Evolutionary conservation across 2,113 vertebrate genomes (phyloP).

Genomic region (Columba janthina): DNA sequence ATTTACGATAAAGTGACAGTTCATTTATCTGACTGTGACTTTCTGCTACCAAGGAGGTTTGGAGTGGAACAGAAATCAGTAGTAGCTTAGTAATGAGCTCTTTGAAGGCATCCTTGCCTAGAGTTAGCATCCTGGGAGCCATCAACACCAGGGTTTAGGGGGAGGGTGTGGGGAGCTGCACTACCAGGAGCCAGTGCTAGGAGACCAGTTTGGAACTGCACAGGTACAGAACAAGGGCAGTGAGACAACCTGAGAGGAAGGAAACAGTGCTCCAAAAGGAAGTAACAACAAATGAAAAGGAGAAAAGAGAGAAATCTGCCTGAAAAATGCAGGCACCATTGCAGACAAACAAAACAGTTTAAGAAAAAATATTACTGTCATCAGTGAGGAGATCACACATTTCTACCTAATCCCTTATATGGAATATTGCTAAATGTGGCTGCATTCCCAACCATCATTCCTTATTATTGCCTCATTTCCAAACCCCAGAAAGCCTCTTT

Average conservation of each 20-base stretch:
- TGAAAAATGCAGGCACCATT: not conserved
- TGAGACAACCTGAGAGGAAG: accelerated
- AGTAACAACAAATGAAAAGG: not conserved
- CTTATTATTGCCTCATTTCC: not conserved
- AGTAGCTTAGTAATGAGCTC: not conserved
- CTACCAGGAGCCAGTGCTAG: not conserved
- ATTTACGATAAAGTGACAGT: not conserved
- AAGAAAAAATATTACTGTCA: not conserved
- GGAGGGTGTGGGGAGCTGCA: not conserved
- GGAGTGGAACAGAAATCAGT: not conserved
- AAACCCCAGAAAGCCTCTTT: not conserved
- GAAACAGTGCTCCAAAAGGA: not conserved
- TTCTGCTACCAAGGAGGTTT: not conserved
- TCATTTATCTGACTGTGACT: not conserved
- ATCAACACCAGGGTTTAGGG: not conserved
- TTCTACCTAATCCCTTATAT: not conserved
- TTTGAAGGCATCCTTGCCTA: not conserved
- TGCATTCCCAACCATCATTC: not conserved
- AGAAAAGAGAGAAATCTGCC: not conserved
- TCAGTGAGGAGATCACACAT: not conserved
- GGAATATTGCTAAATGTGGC: not conserved
- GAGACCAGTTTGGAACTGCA: not conserved
- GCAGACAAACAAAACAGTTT: not conserved
- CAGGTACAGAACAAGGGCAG: not conserved
- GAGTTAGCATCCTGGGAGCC: not conserved